Conservation (phyloP, 2,113 vertebrate genomes). For the Dasyornis broadbenti region DNA sequence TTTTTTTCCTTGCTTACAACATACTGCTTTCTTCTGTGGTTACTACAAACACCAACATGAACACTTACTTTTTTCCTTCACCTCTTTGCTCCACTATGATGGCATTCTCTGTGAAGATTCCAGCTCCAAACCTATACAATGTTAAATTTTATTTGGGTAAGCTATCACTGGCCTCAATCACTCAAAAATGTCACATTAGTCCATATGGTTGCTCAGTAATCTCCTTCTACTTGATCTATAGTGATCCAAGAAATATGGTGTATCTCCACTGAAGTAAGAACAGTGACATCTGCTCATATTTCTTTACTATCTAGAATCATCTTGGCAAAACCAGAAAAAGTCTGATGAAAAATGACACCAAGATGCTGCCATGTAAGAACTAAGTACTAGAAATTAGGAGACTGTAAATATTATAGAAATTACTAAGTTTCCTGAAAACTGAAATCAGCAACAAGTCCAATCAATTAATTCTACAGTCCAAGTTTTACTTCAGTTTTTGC, state of each 20-base stretch:
- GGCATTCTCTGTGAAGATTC: neutral
- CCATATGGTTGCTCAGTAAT: neutral
- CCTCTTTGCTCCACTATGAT: neutral
- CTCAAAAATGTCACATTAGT: neutral
- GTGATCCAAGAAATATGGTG: neutral
- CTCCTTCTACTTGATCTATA: neutral
- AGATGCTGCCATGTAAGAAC: neutral
- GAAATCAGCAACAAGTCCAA: neutral
- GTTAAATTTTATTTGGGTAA: neutral
- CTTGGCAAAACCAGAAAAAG: neutral
- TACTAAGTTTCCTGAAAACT: neutral
- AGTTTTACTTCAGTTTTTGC: neutral
- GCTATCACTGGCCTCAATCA: neutral
- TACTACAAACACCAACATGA: neutral
- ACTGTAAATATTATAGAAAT: neutral
- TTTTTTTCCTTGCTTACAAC: neutral
- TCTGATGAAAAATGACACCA: neutral
- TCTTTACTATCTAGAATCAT: neutral
- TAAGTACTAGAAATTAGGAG: neutral
- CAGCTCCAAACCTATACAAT: neutral
- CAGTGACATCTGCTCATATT: neutral
- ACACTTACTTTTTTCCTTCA: neutral
- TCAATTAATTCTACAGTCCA: neutral
- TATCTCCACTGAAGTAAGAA: neutral
- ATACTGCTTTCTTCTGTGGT: neutral